A percentile compares a stretch with the other conserved stretches of the same genome.
Evolutionary conservation across 2,797 vertebrate genomes (phyloP).

Genomic region (Helarctos malayanus): DNA sequence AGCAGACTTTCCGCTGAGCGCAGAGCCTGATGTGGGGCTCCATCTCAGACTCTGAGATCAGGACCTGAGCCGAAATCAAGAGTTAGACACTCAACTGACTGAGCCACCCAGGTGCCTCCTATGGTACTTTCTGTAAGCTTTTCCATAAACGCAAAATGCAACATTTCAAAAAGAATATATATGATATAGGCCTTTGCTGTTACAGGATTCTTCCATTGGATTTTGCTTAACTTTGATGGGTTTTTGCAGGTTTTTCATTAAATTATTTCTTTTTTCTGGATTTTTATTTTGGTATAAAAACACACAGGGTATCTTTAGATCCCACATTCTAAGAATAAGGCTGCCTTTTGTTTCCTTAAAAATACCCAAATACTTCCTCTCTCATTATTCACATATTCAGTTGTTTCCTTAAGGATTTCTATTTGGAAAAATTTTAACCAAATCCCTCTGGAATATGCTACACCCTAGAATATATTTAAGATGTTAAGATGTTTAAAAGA

Average conservation of each 20-base stretch:
- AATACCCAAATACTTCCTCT: conserved; percentile 28
- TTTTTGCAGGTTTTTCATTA: background rate
- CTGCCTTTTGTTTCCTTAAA: conserved; percentile 56
- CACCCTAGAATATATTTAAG: conserved; percentile 4
- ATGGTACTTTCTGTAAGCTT: background rate
- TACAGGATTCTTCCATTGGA: background rate
- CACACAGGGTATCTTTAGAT: conserved; percentile 20
- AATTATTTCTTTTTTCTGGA: conserved; percentile 8
- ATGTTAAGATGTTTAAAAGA: conserved; percentile 49
- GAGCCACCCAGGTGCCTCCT: background rate
- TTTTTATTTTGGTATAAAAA: conserved; percentile 43
- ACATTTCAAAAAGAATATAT: conserved; percentile 38
- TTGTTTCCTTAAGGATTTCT: conserved; percentile 45
- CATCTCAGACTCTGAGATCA: background rate
- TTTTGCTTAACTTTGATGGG: background rate
- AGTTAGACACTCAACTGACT: background rate
- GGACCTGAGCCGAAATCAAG: background rate
- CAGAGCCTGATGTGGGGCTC: background rate
- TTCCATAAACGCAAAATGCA: background rate
- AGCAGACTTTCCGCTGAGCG: background rate
- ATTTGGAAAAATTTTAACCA: conserved; percentile 45
- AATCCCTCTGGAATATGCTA: conserved; percentile 26
- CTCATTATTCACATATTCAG: conserved; percentile 46
- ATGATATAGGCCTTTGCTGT: background rate
- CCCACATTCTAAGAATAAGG: conserved; percentile 29